These are phyloP conservation scores for Drosophila azteca DNA, from an alignment of 1,140 invertebrate species.

Conservation along the genomic window DNA sequence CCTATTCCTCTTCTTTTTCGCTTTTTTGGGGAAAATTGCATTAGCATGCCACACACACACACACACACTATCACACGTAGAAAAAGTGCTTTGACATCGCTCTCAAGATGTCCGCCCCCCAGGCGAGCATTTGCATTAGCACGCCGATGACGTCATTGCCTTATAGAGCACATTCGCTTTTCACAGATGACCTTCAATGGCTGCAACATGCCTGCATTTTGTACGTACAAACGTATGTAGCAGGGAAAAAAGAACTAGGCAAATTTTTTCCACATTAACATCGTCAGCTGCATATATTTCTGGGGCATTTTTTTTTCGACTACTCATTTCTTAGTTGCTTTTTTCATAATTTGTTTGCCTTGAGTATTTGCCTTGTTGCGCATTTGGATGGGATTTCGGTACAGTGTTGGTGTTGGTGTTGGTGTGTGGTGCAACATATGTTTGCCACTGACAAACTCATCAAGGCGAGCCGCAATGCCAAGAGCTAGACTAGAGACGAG, in stretches of 20 bases:
- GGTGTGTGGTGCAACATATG: constrained; percentile 43
- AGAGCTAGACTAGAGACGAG: neutral
- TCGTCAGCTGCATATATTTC: constrained; percentile 52
- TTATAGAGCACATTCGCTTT: constrained; percentile 24
- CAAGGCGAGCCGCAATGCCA: constrained; percentile 23
- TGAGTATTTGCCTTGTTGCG: constrained; percentile 67
- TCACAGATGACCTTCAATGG: constrained; percentile 41
- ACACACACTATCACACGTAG: neutral
- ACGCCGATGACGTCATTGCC: constrained; percentile 52
- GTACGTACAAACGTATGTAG: neutral
- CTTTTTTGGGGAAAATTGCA: constrained; percentile 34
- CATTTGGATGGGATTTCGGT: constrained; percentile 43
- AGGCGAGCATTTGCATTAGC: constrained; percentile 54
- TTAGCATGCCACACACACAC: constrained; percentile 24
- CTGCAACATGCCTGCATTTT: constrained; percentile 13
- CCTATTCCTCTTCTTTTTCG: constrained; percentile 14
- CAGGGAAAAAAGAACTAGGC: neutral
- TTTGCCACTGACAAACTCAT: constrained; percentile 61
- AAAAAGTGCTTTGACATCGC: constrained; percentile 44
- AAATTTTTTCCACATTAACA: constrained; percentile 61
- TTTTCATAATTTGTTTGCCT: constrained; percentile 62
- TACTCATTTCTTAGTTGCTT: constrained; percentile 66
- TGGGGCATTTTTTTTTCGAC: constrained; percentile 34
- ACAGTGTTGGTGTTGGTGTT: constrained; percentile 9
- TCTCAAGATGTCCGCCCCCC: constrained; percentile 14